Evolutionary conservation across 2,797 vertebrate species (phyloP), one percentile per base, ranked within the genome.

Genomic region (Phrynocephalus guinanensis): DNA sequence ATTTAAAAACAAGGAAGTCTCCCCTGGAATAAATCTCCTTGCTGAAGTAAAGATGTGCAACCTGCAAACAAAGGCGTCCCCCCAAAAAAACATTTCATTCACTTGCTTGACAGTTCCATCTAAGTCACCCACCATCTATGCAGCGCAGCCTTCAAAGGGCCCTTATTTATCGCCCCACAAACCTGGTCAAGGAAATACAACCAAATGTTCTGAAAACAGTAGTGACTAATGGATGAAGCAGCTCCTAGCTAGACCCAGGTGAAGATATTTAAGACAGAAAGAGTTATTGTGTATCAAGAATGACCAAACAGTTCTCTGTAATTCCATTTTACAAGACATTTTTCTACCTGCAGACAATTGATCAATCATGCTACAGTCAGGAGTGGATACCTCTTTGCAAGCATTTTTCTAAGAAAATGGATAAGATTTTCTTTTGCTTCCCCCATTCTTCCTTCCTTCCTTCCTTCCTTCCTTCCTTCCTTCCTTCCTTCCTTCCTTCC

Each of bases 131-230:
- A n/a, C 68, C 67, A 86, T 66, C 83, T 50, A 88, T 56, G 83
- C 71, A 63, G 80, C 83, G 26, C 56, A 75, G 86, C 83, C 85
- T 93, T 73, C 86, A 56, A 20, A 30, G 75, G 30, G 33, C 48
- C 30, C 5, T 52, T 76, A 77, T 86, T 87, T 78, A 85, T 38
- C 68, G 89, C n/a, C 24, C n/a, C 4, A 67, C 86, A 79, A 56
- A n/a, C 85, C 83, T 77, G 60, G 86, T 26, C 48, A 1, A 3
- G 63, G 86, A 79, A 86, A 50, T 0, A 1, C 16, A 0, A 0
- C 28, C 1, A 5, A 5, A 1, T 9, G 30, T 24, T 87, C 87
- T 79, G 33, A 13, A 56, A 79, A 56, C 48, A 13, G 26, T 48
- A 13, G 26, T 48, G 75, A 76, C 18, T 22, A 38, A 48, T 76